Evolutionary conservation across 30 jellyfish, hydroid and myxozoan genomes (phyloP).

Genomic region (Pelagia noctiluca): DNA sequence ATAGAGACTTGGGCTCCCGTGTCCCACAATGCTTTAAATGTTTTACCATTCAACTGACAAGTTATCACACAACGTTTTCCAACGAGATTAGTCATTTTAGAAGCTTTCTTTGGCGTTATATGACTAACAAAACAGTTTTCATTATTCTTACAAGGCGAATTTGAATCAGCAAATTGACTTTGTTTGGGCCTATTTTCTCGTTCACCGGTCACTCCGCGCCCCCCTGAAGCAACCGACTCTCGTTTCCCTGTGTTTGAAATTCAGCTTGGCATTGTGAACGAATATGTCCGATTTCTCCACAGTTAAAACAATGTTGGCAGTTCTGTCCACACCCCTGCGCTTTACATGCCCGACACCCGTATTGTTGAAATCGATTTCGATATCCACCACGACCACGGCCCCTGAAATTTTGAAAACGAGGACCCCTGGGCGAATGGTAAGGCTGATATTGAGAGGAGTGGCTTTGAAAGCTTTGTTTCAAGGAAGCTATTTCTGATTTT

Average conservation of each 20-base stretch:
- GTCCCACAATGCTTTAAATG: conserved; percentile 47
- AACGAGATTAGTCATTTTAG: conserved; percentile 41
- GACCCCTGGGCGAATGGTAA: conserved; percentile 33
- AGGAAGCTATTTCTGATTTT: conserved; percentile 46
- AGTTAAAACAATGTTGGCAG: conserved; percentile 51
- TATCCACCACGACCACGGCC: conserved; percentile 40
- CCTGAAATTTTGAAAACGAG: conserved; percentile 17
- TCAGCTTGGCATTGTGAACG: conserved; percentile 47
- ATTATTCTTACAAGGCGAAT: conserved; percentile 7
- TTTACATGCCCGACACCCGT: conserved; percentile 49
- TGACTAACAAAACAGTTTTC: conserved; percentile 35
- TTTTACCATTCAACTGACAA: conserved; percentile 10
- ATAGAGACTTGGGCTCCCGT: conserved; percentile 68
- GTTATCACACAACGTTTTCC: conserved; percentile 43
- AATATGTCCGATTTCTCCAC: conserved; percentile 20
- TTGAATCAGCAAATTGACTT: conserved; percentile 32
- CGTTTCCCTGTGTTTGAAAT: conserved; percentile 54
- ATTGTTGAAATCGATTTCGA: conserved; percentile 35
- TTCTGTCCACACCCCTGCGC: conserved; percentile 45
- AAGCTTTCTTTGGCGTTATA: conserved; percentile 46
- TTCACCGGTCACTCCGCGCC: conserved; percentile 58
- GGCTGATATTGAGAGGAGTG: background rate
- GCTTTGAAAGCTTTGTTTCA: conserved; percentile 29
- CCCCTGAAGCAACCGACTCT: conserved; percentile 57
- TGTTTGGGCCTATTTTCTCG: conserved; percentile 34